phyloP scores from a whole-genome alignment of 64 coral and sea anemone genomes.

The Actinia tenebrosa region DNA sequence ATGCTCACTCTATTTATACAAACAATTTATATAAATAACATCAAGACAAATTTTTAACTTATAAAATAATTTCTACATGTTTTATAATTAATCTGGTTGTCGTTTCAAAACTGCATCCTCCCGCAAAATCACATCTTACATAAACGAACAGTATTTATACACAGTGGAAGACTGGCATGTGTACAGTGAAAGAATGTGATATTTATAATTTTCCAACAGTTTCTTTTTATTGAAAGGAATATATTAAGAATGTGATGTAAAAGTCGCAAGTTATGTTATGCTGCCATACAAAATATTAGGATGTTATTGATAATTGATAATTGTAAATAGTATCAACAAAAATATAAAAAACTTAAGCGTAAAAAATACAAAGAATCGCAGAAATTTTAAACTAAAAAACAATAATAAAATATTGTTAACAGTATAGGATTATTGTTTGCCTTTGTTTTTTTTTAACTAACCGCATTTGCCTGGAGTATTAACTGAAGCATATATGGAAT shows the following conservation, averaged over 20 bases:
- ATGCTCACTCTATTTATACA: neutral
- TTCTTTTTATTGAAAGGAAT: neutral
- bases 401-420: no score
- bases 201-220: neutral
- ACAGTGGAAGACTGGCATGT: neutral
- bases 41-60: neutral
- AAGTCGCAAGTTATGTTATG: neutral
- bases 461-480: no score
- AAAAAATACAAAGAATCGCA: neutral
- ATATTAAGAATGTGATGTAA: neutral
- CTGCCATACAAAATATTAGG: neutral
- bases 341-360: neutral
- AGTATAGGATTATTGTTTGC: no score
- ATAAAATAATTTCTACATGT: neutral
- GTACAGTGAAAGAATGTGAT: neutral
- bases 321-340: neutral
- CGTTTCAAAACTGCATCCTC: neutral
- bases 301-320: neutral
- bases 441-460: no score
- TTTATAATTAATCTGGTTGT: neutral
- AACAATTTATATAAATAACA: neutral
- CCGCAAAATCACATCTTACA: neutral
- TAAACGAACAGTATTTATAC: neutral
- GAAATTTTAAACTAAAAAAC: neutral
- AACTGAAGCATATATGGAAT: no score